Evolutionary conservation across 2,113 vertebrate genomes (phyloP).

Genomic region (Mus pahari): DNA sequence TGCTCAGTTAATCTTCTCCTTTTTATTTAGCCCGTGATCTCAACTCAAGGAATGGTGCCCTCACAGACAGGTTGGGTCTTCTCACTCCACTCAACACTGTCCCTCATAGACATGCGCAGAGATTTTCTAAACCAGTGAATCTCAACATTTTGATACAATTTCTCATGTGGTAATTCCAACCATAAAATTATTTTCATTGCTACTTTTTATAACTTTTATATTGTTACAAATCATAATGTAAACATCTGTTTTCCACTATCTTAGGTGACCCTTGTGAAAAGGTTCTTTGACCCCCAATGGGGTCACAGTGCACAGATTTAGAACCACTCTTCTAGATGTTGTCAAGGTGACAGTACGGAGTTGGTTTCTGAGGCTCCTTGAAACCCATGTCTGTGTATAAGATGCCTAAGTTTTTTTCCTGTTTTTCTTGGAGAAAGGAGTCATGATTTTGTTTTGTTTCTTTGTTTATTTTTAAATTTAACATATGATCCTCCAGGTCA

Average conservation of each 20-base stretch:
- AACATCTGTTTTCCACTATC: neutral
- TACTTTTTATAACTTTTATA: neutral
- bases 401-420: neutral
- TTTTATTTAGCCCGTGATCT: neutral
- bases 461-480: neutral
- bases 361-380: neutral
- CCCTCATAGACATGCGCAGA: neutral
- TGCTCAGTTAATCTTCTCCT: neutral
- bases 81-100: no score
- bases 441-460: neutral
- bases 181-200: neutral
- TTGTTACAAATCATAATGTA: neutral
- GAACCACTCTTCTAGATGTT: neutral
- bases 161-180: neutral
- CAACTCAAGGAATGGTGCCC: neutral
- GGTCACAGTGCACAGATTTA: neutral
- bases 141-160: neutral
- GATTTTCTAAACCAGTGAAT: neutral
- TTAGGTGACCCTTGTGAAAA: neutral
- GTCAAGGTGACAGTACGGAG: neutral
- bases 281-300: neutral
- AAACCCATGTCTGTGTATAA: neutral
- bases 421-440: neutral
- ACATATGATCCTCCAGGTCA: neutral
- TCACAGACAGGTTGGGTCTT: no score